Evolutionary conservation across 2,888 invertebrate species (phyloP), one percentile per base, ranked within the genome.

Genomic region (Lycaena phlaeas): DNA sequence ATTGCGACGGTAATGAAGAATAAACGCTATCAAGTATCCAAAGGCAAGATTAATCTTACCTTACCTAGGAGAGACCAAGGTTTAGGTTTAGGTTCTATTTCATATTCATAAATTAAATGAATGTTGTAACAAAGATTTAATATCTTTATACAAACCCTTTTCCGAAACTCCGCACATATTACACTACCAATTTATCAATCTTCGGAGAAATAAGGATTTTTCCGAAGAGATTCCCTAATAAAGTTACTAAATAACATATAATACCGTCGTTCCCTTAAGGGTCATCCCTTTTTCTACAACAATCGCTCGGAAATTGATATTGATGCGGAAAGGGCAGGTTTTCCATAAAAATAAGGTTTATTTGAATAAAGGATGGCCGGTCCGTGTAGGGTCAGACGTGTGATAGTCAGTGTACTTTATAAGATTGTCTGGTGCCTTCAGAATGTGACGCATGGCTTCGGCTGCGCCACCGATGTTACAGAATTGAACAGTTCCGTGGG

Each of bases 291-390:
- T 82, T 82, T 82, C 79, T 77, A 71, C 77, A 77, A 82, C 82
- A 82, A 84, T 84, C 78, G 76, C 79, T 68, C 57, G 71, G 78
- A 84, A 84, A 84, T 84, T 84, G 84, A 84, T 84, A 84, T 84
- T 84, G 82, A 84, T 84, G 82, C 75, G 77, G 73, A 81, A 75
- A 79, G 79, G 81, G 79, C 78, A 77, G 66, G 69, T 76, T 82
- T 81, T 84, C 81, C 82, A 84, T 84, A 82, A 84, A 84, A 84
- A 82, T 82, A 82, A 82, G 82, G 82, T 82, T 81, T 82, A 84
- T 84, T 84, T 84, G 79, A 84, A 84, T 84, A 84, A 84, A 77
- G 79, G 82, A 84, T 82, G 75, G 67, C 69, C 69, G 70, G 67
- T 50, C 63, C 65, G 69, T 53, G 60, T 56, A 67, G 64, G 69